Base-by-base conservation (phyloP, 2,888 invertebrate species). In the Poecilus cupreus region DNA sequence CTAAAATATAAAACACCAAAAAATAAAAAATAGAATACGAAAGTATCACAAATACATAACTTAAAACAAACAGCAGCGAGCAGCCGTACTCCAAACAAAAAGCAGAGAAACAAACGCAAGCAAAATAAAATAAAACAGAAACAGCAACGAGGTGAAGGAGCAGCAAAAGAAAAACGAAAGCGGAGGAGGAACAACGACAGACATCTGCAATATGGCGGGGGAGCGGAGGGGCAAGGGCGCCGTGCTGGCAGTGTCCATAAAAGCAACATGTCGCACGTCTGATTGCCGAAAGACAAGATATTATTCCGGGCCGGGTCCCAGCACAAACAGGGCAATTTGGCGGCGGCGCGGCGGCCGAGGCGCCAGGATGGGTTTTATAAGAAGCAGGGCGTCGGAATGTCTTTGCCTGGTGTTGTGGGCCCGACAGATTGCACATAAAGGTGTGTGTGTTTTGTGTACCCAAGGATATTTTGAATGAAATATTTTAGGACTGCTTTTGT, bases 211-310 rank as follows among this genome's bases (percentile, higher is more conserved):
- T 68, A 68, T 32, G 60, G 24, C 60, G 60, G 18, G 54, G 18
- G 16, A 22, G 54, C 32, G 32, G 6, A 32, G 32, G 1, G 8
- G 32, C 32, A 8, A 2, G 5, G 6, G 32, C 32, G 8, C 6
- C 32, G 32, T 8, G 5, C 32, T 8, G n/a, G 20, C n/a, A 72
- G 24, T 43, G 72, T 72, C 72, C 46, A 72, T 72, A 72, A 72
- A 72, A 46, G 72, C 72, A 72, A 72, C 72, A 72, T 72, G 72
- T 72, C 72, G 46, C 72, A 4, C 72, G 43, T 72, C 72, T 46
- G 72, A 72, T 72, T 72, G 72, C 72, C 72, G 22, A 72, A 72
- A 72, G 72, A 72, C 72, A 72, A 72, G 72, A 72, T 72, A 72
- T 72, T 72, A 72, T 72, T 43, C 46, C 72, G 43, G 43, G 22